Base-by-base conservation (phyloP, 2,888 invertebrate species). In the Meteorus cinctellus region DNA sequence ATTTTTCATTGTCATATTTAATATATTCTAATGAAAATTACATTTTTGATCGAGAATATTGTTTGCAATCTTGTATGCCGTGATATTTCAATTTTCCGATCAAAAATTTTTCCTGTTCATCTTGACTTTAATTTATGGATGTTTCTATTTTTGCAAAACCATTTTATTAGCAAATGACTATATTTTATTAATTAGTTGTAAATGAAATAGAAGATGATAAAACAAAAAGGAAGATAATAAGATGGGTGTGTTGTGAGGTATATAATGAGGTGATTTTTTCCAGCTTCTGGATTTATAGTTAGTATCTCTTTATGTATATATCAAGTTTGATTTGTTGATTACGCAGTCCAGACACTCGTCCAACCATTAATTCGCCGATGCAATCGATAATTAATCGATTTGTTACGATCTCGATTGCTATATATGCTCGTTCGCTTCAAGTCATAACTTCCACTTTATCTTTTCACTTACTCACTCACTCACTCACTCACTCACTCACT, bases 361-460 rank as follows among this genome's bases (percentile, higher is more conserved):
- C 59, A 36, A 24, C 65, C 16, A 59, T 14, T 72, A n/a, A 12
- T 36, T 45, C 67, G 60, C 72, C 34, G 74, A 78, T 68, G 71
- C 74, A 78, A 78, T 68, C 78, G 63, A 63, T 63, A 63, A 63
- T 63, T 63, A 63, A 77, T 79, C 78, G 78, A 79, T 79, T 77
- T 78, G 78, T 79, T 62, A 77, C 75, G 75, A 77, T 80, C 74
- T 67, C 72, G 74, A 78, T 72, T 78, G 66, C 67, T 55, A 55
- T 55, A 55, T 55, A 24, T 19, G 19, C 24, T 55, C 41, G 41
- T n/a, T 41, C 41, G 36, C 34, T 65, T 41, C 65, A 65, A 65
- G 65, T 65, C 36, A 65, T 65, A 65, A 65, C n/a, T n/a, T 16
- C 65, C 24, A 31, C n/a, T 41, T 19, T 36, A 65, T 41, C 34